A percentile compares a stretch with the other conserved stretches of the same genome.
These are phyloP conservation scores for Poeciliopsis prolifica DNA, from an alignment of 2,113 vertebrate genomes.

Conservation along the genomic window DNA sequence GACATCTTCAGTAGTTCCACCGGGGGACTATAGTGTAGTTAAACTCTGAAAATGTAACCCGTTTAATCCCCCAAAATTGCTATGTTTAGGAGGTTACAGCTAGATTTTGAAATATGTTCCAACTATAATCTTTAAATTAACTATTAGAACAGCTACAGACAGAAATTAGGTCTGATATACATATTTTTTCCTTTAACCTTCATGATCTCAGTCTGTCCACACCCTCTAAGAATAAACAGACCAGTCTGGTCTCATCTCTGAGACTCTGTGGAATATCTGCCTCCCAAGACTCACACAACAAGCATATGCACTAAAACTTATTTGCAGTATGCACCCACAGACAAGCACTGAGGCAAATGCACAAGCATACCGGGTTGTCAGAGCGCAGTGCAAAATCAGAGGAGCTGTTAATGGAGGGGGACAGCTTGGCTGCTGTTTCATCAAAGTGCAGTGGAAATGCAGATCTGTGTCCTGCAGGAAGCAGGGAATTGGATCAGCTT, in stretches of 20 bases:
- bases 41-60: not conserved
- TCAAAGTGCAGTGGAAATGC: conserved; percentile 74
- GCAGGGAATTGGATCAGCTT: conserved; percentile 64
- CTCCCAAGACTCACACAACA: conserved; percentile 52
- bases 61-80: not conserved
- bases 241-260: conserved; percentile 22
- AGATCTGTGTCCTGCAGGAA: conserved; percentile 73
- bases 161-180: not conserved
- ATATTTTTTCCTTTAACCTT: not conserved
- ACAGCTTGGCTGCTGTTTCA: conserved; percentile 72
- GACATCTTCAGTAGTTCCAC: too few species aligned
- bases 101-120: not conserved
- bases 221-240: conserved; percentile 45
- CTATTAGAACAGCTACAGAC: not conserved
- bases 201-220: conserved; percentile 16
- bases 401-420: conserved; percentile 69
- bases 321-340: conserved; percentile 39
- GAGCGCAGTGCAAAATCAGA: conserved; percentile 68
- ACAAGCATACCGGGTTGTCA: conserved; percentile 58
- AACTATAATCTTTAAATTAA: not conserved
- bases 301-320: conserved; percentile 29
- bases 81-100: not conserved
- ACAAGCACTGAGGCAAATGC: conserved; percentile 20
- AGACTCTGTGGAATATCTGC: conserved; percentile 30
- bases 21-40: not conserved